A percentile compares a stretch with the other conserved stretches of the same genome.
Evolutionary conservation across 2,113 vertebrate species (phyloP).

Genomic region (Phylloscopus whistleri): DNA sequence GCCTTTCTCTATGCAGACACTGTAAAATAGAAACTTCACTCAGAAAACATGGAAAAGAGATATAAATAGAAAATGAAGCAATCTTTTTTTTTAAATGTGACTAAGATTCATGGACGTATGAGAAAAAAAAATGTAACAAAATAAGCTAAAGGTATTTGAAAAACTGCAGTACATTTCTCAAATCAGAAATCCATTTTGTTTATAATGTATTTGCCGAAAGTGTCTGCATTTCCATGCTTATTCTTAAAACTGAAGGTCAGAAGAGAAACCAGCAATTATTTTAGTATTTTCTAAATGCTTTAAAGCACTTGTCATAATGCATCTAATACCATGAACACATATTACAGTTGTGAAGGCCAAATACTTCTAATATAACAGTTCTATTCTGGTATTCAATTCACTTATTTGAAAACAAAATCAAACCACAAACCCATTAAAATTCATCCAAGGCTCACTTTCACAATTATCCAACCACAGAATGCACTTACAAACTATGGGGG

Average conservation of each 20-base stretch:
- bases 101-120: not conserved
- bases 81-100: not conserved
- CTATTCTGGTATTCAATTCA: not conserved
- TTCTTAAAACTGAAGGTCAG: not conserved
- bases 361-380: not conserved
- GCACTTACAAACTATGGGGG: not conserved
- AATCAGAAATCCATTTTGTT: not conserved
- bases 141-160: not conserved
- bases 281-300: not conserved
- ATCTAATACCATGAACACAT: not conserved
- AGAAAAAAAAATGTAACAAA: not conserved
- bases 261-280: not conserved
- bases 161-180: not conserved
- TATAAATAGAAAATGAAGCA: not conserved
- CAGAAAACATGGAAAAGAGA: not conserved
- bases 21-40: not conserved
- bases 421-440: not conserved
- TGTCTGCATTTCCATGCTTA: not conserved
- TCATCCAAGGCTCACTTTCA: not conserved
- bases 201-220: not conserved
- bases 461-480: not conserved
- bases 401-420: not conserved
- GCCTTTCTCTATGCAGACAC: not conserved
- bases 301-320: not conserved
- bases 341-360: not conserved